These are phyloP conservation scores for Dermatemys mawii DNA, from an alignment of 2,113 vertebrate species.

Conservation along the genomic window DNA sequence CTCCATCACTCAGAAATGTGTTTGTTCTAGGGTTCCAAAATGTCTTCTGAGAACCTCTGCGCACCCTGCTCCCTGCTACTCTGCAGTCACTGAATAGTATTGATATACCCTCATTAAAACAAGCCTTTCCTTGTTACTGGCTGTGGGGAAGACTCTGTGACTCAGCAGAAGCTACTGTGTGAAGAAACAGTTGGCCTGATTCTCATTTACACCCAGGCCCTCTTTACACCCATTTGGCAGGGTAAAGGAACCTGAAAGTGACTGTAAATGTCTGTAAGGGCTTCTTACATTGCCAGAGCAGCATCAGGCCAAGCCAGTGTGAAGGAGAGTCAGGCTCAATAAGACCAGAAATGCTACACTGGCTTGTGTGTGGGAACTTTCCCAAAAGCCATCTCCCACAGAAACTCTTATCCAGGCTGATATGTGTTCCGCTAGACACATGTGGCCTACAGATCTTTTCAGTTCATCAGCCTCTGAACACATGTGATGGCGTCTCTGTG, in stretches of 20 bases:
- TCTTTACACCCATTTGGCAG: neutral
- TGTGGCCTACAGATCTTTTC: slow-evolving; percentile 73
- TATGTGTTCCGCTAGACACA: slow-evolving; percentile 38
- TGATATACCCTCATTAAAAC: slow-evolving; percentile 6
- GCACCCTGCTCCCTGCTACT: accelerated
- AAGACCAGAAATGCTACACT: neutral
- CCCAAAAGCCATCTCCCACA: slow-evolving; percentile 51
- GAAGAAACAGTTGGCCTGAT: neutral
- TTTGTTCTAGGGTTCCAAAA: neutral
- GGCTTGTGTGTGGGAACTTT: slow-evolving; percentile 42
- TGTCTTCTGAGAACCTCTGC: neutral
- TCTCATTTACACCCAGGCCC: neutral
- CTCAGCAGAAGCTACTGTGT: neutral
- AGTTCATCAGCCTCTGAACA: slow-evolving; percentile 62
- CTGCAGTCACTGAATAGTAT: neutral
- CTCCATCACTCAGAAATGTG: neutral
- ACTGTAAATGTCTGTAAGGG: neutral
- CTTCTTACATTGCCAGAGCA: neutral
- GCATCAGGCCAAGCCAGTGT: neutral
- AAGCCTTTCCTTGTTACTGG: neutral
- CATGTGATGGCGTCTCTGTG: slow-evolving; percentile 64
- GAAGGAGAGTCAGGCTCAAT: neutral
- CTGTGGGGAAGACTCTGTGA: neutral
- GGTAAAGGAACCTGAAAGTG: neutral
- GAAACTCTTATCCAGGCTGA: slow-evolving; percentile 29